phyloP scores from a whole-genome alignment of 2,888 invertebrate genomes.

The Pheosia tremula region DNA sequence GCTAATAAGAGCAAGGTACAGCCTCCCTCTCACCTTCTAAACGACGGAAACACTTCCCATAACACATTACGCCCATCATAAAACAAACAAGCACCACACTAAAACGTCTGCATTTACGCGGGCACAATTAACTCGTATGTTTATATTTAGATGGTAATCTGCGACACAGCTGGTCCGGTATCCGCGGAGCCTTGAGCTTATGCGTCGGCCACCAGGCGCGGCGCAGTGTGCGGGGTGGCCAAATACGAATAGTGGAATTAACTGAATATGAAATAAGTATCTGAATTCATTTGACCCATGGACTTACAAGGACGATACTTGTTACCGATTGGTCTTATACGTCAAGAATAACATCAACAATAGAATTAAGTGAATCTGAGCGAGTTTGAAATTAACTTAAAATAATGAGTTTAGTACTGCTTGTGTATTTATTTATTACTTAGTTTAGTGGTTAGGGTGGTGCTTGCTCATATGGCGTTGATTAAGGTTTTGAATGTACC shows the following conservation, averaged over 20 bases:
- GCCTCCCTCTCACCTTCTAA: not conserved
- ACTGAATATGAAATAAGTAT: not conserved
- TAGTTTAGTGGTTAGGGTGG: too few species aligned
- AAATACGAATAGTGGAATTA: conserved; percentile 14
- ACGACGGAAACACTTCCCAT: not conserved
- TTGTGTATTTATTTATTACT: too few species aligned
- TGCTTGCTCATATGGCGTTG: too few species aligned
- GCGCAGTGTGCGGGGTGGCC: conserved; percentile 25
- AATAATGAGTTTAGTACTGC: too few species aligned
- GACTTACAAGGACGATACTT: too few species aligned
- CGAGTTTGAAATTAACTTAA: too few species aligned
- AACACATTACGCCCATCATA: not conserved
- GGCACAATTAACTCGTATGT: conserved; percentile 18
- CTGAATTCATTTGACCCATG: too few species aligned
- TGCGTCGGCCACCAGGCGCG: conserved; percentile 27
- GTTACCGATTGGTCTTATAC: too few species aligned
- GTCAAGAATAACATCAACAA: too few species aligned
- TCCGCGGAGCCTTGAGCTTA: conserved; percentile 35
- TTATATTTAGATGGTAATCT: conserved; percentile 34
- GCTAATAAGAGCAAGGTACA: not conserved
- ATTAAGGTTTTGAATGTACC: too few species aligned
- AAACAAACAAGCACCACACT: conserved; percentile 4
- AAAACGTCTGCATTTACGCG: conserved; percentile 3
- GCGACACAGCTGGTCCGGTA: conserved; percentile 30
- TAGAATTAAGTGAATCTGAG: too few species aligned